phyloP scores from a whole-genome alignment of 2,797 vertebrate species.

The Setipinna tenuifilis region DNA sequence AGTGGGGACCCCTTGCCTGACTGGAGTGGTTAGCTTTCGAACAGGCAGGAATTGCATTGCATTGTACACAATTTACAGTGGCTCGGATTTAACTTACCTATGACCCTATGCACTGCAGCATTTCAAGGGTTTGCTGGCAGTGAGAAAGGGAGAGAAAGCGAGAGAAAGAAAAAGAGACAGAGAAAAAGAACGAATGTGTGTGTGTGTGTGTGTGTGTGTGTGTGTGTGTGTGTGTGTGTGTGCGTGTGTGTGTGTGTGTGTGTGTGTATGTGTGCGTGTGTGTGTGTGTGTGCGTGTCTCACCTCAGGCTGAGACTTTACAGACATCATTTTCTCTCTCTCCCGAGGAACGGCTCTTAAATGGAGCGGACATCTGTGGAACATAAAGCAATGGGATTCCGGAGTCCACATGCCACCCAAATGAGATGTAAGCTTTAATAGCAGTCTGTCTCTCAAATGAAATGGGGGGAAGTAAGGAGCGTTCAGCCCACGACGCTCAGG shows the following conservation, averaged over 20 bases:
- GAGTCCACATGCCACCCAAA: conserved; percentile 15
- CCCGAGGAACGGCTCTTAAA: not conserved
- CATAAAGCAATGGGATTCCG: conserved; percentile 16
- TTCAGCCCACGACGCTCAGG: conserved; percentile 3
- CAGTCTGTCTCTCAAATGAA: conserved; percentile 3
- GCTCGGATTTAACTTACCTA: not conserved
- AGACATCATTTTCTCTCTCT: conserved; percentile 9
- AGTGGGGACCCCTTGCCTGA: not conserved
- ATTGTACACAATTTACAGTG: not conserved
- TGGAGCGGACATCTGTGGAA: conserved; percentile 18
- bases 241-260: not conserved
- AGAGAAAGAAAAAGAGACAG: not conserved
- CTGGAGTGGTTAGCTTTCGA: not conserved
- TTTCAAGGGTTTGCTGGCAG: not conserved
- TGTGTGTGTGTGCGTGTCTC: not conserved
- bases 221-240: too few relatives aligned
- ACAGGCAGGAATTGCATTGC: conserved; percentile 8
- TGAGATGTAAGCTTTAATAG: conserved; percentile 16
- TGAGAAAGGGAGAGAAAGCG: not conserved
- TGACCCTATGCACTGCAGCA: not conserved
- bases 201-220: too few relatives aligned
- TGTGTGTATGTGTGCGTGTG: not conserved
- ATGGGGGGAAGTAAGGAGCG: conserved; percentile 1
- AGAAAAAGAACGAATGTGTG: not conserved
- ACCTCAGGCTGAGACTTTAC: conserved; percentile 4